Percentiles rank a stretch among this genome's conserved stretches.
Evolutionary conservation across 2,113 vertebrate genomes (phyloP).

Genomic region (Tragelaphus buxtoni): DNA sequence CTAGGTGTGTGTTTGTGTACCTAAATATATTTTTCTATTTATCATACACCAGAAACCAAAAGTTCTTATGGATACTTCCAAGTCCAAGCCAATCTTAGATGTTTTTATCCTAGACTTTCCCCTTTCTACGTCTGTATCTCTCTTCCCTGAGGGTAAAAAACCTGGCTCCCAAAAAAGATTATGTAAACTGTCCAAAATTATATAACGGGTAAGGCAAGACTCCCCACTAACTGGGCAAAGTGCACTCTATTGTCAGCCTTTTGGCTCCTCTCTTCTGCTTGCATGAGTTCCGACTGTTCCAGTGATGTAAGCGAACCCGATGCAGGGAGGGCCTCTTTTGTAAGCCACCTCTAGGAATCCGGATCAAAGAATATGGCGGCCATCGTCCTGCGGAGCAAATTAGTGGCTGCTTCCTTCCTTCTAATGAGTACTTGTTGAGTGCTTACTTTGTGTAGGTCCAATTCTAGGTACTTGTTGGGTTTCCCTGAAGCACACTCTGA

Average conservation of each 20-base stretch:
- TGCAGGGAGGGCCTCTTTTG: not conserved
- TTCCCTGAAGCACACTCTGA: not conserved
- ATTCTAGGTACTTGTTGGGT: not conserved
- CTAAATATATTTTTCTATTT: not conserved
- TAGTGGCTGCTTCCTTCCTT: not conserved
- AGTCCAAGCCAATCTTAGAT: not conserved
- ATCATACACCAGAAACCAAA: not conserved
- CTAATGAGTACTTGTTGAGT: not conserved
- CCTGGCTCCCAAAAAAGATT: not conserved
- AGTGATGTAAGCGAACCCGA: not conserved
- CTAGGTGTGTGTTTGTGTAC: not conserved
- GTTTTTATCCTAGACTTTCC: not conserved
- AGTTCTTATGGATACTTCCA: not conserved
- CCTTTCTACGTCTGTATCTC: not conserved
- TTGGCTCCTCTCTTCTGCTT: not conserved
- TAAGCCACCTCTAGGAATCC: not conserved
- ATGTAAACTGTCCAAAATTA: not conserved
- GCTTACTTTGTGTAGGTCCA: not conserved
- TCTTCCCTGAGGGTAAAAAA: not conserved
- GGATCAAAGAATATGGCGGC: not conserved
- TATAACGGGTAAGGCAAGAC: not conserved
- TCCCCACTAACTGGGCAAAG: not conserved
- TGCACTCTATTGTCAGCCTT: not conserved
- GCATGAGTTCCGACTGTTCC: not conserved
- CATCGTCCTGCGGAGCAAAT: not conserved